A percentile compares a stretch with the other conserved stretches of the same genome.
Evolutionary conservation across 2,888 invertebrate species (phyloP).

Genomic region (Archips crataeganus): DNA sequence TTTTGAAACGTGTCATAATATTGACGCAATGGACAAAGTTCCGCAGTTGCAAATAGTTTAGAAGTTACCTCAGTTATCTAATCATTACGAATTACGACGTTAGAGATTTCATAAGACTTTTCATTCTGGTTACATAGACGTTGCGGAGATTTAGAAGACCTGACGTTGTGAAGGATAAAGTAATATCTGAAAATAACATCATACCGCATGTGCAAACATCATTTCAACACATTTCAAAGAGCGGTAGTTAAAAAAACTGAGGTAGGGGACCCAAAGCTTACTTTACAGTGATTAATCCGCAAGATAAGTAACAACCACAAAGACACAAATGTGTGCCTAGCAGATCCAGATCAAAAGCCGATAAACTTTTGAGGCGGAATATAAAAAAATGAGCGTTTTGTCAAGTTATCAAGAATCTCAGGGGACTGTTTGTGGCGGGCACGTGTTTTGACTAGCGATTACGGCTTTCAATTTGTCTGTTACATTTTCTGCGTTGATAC

Average conservation of each 20-base stretch:
- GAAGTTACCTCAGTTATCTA: not conserved
- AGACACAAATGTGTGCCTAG: constrained; percentile 81
- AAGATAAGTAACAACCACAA: constrained; percentile 72
- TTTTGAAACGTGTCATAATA: constrained; percentile 32
- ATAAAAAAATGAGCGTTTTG: constrained; percentile 58
- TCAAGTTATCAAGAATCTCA: constrained; percentile 70
- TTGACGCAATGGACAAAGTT: constrained; percentile 25
- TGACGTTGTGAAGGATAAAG: constrained; percentile 10
- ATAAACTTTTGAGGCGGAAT: constrained; percentile 79
- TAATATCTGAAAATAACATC: constrained; percentile 40
- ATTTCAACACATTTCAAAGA: too few relatives aligned
- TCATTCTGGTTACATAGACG: not conserved
- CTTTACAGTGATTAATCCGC: constrained; percentile 73
- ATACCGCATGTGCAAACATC: constrained; percentile 53
- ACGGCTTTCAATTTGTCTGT: constrained; percentile 69
- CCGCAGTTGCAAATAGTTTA: constrained; percentile 10
- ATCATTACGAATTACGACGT: not conserved
- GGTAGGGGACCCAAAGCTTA: constrained; percentile 69
- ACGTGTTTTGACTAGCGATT: constrained; percentile 79
- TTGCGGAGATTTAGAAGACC: not conserved
- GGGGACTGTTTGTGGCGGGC: constrained; percentile 63
- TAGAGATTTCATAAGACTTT: not conserved
- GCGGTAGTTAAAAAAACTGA: constrained; percentile 61
- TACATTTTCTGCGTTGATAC: constrained; percentile 57
- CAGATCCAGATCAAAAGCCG: constrained; percentile 81